Evolutionary conservation across 2,797 vertebrate genomes (phyloP).

Genomic region (Botia kubotai): DNA sequence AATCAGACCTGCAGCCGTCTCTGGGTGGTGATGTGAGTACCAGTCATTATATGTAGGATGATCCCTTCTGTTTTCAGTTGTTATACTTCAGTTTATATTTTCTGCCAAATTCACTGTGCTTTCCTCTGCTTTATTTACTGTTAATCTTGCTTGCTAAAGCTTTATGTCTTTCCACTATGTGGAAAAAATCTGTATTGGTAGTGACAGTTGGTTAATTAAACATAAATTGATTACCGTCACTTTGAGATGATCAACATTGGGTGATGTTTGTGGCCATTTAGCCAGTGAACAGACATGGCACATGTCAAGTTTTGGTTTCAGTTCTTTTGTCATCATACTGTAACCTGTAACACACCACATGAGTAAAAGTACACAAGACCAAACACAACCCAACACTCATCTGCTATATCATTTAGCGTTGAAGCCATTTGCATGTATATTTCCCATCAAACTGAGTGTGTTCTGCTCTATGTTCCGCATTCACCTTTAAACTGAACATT

Average conservation of each 20-base stretch:
- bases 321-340: no score
- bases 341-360: no score
- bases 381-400: no score
- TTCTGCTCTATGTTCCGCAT: no score
- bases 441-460: no score
- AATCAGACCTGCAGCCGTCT: conserved; percentile 86
- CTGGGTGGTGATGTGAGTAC: conserved; percentile 90
- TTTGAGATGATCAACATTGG: background rate
- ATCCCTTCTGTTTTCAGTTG: background rate
- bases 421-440: no score
- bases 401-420: no score
- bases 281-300: background rate
- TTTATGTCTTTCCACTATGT: background rate
- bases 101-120: background rate
- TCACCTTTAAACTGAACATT: no score
- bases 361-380: no score
- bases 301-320: no score
- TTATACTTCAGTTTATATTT: background rate
- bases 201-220: background rate
- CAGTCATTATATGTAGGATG: background rate
- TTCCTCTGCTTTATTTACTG: background rate
- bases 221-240: background rate
- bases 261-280: background rate
- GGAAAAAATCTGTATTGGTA: background rate
- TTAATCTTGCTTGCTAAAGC: background rate